These are phyloP conservation scores for Tenebrosternarchus preto DNA, from an alignment of 2,113 vertebrate species.

Conservation along the genomic window DNA sequence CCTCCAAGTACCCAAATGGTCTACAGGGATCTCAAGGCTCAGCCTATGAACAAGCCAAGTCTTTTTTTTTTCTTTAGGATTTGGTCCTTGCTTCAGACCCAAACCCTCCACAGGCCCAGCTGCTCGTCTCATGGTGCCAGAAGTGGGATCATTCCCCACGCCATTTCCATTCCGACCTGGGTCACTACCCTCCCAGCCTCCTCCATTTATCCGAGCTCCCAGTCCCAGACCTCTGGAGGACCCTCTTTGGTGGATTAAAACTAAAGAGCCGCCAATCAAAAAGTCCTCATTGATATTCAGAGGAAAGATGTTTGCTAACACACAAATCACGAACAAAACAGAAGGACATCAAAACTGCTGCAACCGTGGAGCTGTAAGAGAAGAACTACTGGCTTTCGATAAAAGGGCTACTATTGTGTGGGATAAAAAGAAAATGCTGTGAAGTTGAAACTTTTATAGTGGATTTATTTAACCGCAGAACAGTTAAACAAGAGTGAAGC, in stretches of 20 bases:
- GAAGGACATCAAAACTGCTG: not conserved
- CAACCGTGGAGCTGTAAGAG: constrained; percentile 6
- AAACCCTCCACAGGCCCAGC: constrained; percentile 28
- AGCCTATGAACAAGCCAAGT: constrained; percentile 20
- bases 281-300: constrained; percentile 24
- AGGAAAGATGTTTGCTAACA: constrained; percentile 43
- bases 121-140: constrained; percentile 32
- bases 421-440: not conserved
- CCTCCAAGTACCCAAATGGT: constrained; percentile 29
- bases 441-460: not conserved
- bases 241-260: constrained; percentile 31
- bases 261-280: constrained; percentile 41
- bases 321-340: not conserved
- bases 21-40: constrained; percentile 46
- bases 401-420: constrained; percentile 2
- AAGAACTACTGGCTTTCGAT: not conserved
- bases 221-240: constrained; percentile 35
- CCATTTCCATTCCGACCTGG: constrained; percentile 45
- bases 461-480: constrained; percentile 5
- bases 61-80: constrained; percentile 12
- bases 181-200: constrained; percentile 32
- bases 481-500: constrained; percentile 9
- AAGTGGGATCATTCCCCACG: constrained; percentile 42
- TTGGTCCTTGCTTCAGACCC: constrained; percentile 24
- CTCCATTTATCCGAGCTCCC: constrained; percentile 19